Evolutionary conservation across 2,888 invertebrate species (phyloP), one percentile per base, ranked within the genome.

Genomic region (Platycheirus albimanus): DNA sequence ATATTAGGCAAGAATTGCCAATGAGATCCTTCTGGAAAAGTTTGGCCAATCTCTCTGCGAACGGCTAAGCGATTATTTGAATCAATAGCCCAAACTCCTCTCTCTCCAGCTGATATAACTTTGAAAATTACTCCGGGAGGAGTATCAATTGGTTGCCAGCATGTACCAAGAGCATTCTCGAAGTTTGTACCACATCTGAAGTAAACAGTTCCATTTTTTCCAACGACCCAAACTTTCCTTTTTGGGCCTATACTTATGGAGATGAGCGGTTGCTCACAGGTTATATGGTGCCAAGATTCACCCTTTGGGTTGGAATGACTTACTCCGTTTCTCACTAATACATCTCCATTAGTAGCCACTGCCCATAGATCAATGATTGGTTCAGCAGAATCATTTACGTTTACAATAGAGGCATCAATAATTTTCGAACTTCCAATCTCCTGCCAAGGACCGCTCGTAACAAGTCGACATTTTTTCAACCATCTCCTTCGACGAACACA

Each of bases 361-460:
- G 96, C 98, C 97, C 98, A 97, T 19, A 97, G 94, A 13, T 93
- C 92, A 15, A 95, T 92, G 24, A 87, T 85, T 6, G 64, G 28
- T 19, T 87, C 87, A 15, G 47, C 54, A 78, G 90, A 90, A 85
- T 92, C 92, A 8, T 92, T 90, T 86, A 92, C 87, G 87, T 95
- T 94, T 91, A 95, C 94, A 88, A 96, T 88, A 10, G 96, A 95
- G 36, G 97, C 93, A 89, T 97, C 96, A 8, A 96, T 89, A 79
- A 98, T 92, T 89, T 96, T 96, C 1, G 97, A 96, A 86, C 95
- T 96, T n/a, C 96, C 97, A 38, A 96, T 92, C 86, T 96, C 95
- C 86, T 94, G 92, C 98, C 98, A 98, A 0, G 98, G 98, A 0
- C 98, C 98, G 85, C 94, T 95, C 5, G 96, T 96, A 15, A 94